A percentile compares a stretch with the other conserved stretches of the same genome.
phyloP scores from a whole-genome alignment of 1,140 invertebrate species.

The Cyclina sinensis region DNA sequence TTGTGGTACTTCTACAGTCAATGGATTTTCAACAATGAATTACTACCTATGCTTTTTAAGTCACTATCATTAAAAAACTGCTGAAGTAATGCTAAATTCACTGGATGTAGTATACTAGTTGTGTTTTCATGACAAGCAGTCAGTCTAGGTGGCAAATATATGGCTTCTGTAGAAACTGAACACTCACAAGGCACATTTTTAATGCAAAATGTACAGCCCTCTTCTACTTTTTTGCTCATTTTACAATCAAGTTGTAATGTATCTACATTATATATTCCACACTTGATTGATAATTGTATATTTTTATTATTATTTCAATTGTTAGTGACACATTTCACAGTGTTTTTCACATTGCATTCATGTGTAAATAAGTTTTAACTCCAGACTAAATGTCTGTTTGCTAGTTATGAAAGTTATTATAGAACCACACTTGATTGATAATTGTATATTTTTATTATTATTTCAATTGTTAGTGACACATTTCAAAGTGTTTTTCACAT shows the following conservation, averaged over 20 bases:
- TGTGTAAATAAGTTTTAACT: too few relatives aligned
- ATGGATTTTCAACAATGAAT: not conserved
- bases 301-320: too few relatives aligned
- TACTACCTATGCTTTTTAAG: not conserved
- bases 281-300: constrained; percentile 20
- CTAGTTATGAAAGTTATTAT: too few relatives aligned
- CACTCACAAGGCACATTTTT: constrained; percentile 52
- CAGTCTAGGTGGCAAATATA: constrained; percentile 46
- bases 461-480: too few relatives aligned
- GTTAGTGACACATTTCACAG: too few relatives aligned
- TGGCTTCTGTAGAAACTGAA: constrained; percentile 52
- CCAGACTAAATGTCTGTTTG: too few relatives aligned
- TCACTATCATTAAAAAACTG: not conserved
- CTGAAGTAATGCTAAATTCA: constrained; percentile 20
- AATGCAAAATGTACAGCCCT: constrained; percentile 62
- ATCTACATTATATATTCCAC: constrained; percentile 29
- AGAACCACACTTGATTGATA: too few relatives aligned
- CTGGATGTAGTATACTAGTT: constrained; percentile 42
- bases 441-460: too few relatives aligned
- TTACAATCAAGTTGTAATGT: constrained; percentile 49
- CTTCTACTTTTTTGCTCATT: constrained; percentile 17
- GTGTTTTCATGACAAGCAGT: constrained; percentile 37
- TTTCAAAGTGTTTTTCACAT: too few relatives aligned
- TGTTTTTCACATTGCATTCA: too few relatives aligned
- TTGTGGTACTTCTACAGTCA: not conserved